Evolutionary conservation across 2,113 vertebrate species (phyloP).

Genomic region (Chloropsis hardwickii): DNA sequence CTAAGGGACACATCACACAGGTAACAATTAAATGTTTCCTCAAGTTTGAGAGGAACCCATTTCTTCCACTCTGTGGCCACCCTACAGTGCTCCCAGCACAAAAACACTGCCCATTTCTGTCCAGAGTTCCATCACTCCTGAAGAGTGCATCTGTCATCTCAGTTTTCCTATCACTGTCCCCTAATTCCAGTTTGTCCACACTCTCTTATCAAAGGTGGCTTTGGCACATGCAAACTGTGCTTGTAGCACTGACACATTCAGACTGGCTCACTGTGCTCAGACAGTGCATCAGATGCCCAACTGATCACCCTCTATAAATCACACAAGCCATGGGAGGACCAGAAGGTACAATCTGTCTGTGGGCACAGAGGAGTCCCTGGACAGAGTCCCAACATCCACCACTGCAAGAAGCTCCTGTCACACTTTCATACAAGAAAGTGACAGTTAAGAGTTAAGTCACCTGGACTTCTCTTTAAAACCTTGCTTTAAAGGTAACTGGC

Average conservation of each 20-base stretch:
- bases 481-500: background rate
- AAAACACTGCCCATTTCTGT: background rate
- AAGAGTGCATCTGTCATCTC: background rate
- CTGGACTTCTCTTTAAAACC: background rate
- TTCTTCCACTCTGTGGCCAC: background rate
- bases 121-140: background rate
- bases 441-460: background rate
- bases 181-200: fast-evolving
- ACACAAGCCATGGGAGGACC: too few species aligned
- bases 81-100: background rate
- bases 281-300: too few species aligned
- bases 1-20: fast-evolving
- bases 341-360: background rate
- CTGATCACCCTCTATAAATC: too few species aligned
- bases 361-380: background rate
- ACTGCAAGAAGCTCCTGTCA: background rate
- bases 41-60: background rate
- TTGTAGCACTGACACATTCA: too few species aligned
- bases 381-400: fast-evolving
- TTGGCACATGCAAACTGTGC: too few species aligned
- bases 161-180: background rate
- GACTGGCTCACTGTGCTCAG: too few species aligned
- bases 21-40: background rate
- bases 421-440: background rate
- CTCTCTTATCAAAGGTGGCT: background rate